Conservation (phyloP, 2,888 invertebrate genomes). For the Rhabditophanes sp. region DNA sequence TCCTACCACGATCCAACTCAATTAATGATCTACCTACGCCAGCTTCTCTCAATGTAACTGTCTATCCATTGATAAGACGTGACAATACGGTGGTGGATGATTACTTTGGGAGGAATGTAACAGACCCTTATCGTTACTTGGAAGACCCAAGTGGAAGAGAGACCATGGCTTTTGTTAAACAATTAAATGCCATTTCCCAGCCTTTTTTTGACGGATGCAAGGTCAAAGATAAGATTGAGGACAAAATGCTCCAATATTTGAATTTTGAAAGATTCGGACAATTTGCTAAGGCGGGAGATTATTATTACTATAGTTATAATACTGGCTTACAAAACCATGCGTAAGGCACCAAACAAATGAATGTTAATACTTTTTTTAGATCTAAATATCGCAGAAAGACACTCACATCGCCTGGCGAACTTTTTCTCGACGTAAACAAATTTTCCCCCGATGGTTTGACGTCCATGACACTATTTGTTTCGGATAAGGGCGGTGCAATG, state of each 20-base stretch:
- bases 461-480: constrained; percentile 52
- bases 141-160: constrained; percentile 85
- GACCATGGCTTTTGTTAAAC: constrained; percentile 72
- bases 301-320: constrained; percentile 80
- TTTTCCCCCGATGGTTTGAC: constrained; percentile 78
- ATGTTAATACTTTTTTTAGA: constrained; percentile 49
- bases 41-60: no score
- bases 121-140: constrained; percentile 84
- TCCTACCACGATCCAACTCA: no score
- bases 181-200: constrained; percentile 70
- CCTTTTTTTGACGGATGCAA: constrained; percentile 76
- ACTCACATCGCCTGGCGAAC: constrained; percentile 55
- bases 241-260: no score
- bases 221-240: no score
- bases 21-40: no score
- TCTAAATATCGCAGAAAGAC: constrained; percentile 74
- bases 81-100: constrained; percentile 64
- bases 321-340: constrained; percentile 89
- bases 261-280: no score
- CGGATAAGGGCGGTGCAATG: constrained; percentile 72
- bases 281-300: constrained; percentile 62
- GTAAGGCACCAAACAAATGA: constrained; percentile 47
- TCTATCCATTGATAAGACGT: constrained; percentile 65
- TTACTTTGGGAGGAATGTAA: constrained; percentile 64
- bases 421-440: constrained; percentile 86